phyloP scores from a whole-genome alignment of 2,113 vertebrate genomes.

The Campylomormyrus numenius region DNA sequence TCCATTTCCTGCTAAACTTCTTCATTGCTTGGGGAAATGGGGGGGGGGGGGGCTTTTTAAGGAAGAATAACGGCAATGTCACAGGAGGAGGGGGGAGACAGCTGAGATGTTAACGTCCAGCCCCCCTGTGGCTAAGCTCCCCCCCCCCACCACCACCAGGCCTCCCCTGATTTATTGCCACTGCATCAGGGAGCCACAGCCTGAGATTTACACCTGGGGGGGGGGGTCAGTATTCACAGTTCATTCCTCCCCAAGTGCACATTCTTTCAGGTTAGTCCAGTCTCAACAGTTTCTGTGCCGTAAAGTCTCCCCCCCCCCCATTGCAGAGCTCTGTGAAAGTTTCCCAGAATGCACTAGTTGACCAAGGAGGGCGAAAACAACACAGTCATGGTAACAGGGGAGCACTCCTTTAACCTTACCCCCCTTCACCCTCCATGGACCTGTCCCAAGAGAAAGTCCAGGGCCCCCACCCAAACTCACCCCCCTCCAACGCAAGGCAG shows the following conservation, averaged over 20 bases:
- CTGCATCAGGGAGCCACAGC: background rate
- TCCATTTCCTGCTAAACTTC: background rate
- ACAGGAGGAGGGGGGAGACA: background rate
- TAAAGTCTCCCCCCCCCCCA: no score
- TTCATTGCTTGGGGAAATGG: background rate
- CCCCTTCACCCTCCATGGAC: background rate
- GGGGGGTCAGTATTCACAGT: background rate
- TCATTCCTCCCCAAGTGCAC: background rate
- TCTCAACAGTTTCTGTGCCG: background rate
- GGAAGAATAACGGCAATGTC: background rate
- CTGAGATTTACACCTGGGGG: conserved; percentile 12
- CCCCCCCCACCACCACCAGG: background rate
- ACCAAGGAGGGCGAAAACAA: background rate
- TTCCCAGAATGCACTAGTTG: background rate
- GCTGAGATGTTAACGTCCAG: background rate
- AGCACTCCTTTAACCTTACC: background rate
- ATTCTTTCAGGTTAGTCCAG: background rate
- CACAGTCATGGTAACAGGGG: background rate
- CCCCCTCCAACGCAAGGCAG: background rate
- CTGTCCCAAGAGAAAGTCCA: background rate
- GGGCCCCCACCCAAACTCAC: background rate
- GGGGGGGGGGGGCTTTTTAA: background rate
- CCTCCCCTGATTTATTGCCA: conserved; percentile 5
- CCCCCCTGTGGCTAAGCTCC: background rate
- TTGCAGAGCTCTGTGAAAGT: background rate